Evolutionary conservation across 2,113 vertebrate genomes (phyloP), one percentile per base, ranked within the genome.

Genomic region (Tiliqua scincoides): DNA sequence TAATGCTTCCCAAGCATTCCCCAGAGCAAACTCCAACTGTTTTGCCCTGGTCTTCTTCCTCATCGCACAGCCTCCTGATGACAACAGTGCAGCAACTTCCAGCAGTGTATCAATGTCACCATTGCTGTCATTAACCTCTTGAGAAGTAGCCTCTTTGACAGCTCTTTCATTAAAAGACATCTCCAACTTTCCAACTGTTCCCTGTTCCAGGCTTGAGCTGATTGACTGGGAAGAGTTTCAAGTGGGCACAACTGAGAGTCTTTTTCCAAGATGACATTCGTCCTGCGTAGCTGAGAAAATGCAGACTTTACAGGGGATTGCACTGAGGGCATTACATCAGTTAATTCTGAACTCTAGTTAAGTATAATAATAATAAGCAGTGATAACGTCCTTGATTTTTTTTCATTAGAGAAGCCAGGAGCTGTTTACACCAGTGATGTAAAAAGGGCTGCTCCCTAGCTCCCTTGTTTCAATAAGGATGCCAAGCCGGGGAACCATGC

Each of bases 401-500:
- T 59, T 40, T 78, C 35, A 12, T 15, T 30, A 2, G 20, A 54
- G 67, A 74, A 84, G 40, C 35, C 52, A 83, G n/a, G 17, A 73
- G 25, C 35, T 35, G 59, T 20, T 35, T 78, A 10, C 18, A 40
- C 30, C 37, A 40, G 9, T 8, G 8, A 48, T 4, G 65, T 0
- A 0, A 1, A 1, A 71, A 76, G 61, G 48, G 37, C n/a, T 37
- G 3, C 1, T 79, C 35, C 88, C 43, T 6, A 25, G 0, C 52
- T 86, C 82, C 32, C 63, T 77, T 79, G 57, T 27, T 62, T 85
- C 52, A 57, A 67, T 20, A 57, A 67, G 85, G 68, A 23, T 32
- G 37, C 15, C 43, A 32, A 71, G 57, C 11, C 84, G 71, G 48
- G 40, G 67, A 35, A 86, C 9, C 81, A 48, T 0, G 70, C 61